Base-by-base conservation (phyloP, 2,797 vertebrate genomes). In the Emydoidea blandingii region DNA sequence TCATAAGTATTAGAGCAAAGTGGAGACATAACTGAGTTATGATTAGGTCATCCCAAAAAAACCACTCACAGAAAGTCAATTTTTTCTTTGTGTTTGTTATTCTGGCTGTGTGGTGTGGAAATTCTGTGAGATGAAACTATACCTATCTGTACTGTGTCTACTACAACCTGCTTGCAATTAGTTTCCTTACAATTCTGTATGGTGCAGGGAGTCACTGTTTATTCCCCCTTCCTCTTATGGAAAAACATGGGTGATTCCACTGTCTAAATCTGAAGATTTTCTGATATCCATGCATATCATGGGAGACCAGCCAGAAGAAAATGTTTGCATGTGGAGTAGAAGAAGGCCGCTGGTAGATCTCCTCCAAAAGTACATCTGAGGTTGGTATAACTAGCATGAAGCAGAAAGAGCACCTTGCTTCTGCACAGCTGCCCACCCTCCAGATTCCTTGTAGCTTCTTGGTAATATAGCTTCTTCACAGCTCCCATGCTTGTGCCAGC, bases 31-130 rank as follows among this genome's bases (percentile, higher is more conserved):
- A 68, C 34, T 50, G 62, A 5, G 4, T 85, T 53, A 0, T 0
- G 5, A 2, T n/a, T 50, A 76, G 2, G 12, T 53, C 89, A 16
- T 78, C 37, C 6, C 41, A 10, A 44, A 15, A 74, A 80, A 52
- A 5, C 2, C 0, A 0, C 3, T 0, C 16, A 0, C 37, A 41
- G 76, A 14, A 25, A 27, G 23, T 76, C 41, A 76, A 15, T 47
- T 78, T 78, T 49, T 78, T 27, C 44, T 49, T 27, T 49, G 27
- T 49, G 29, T n/a, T 93, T 37, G 16, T 84, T 85, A 8, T 78
- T 34, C 74, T 84, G n/a, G 11, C 8, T 84, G 47, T 83, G 19
- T 50, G 57, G 85, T 83, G 8, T 2, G 52, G 21, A 85, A 41
- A 11, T 34, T 59, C 29, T 14, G 2, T 27, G 47, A 52, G 6